Conservation (phyloP, 2,888 invertebrate genomes). For the Diaprepes abbreviatus region DNA sequence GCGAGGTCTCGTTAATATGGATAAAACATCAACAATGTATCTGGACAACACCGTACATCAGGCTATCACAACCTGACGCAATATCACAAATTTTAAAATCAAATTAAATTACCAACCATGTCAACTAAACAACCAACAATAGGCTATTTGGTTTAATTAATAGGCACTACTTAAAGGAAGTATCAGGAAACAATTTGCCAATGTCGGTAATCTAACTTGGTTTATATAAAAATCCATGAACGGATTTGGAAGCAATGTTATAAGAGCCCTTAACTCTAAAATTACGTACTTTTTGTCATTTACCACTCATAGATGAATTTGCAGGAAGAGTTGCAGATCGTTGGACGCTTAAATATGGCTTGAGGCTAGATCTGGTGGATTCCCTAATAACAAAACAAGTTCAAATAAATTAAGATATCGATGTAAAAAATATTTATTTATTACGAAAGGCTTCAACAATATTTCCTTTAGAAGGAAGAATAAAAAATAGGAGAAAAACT, state of each 20-base stretch:
- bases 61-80: constrained; percentile 24
- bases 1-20: neutral
- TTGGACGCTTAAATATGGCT: constrained; percentile 82
- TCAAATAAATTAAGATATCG: too few species aligned
- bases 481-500: too few species aligned
- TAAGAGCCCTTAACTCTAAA: constrained; percentile 23
- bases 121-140: constrained; percentile 7
- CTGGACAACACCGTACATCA: constrained; percentile 23
- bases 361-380: constrained; percentile 83
- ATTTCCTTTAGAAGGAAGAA: too few species aligned
- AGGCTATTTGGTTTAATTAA: constrained; percentile 6
- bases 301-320: constrained; percentile 81
- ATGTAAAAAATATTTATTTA: too few species aligned
- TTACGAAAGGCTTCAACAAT: too few species aligned
- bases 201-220: constrained; percentile 4
- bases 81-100: constrained; percentile 26
- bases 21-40: constrained; percentile 11
- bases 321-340: constrained; percentile 91
- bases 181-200: neutral
- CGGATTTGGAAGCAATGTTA: constrained; percentile 27
- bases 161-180: neutral
- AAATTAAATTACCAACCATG: constrained; percentile 17
- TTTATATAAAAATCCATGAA: constrained; percentile 26
- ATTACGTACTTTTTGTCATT: constrained; percentile 57
- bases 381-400: constrained; percentile 72